Evolutionary conservation across 2,113 vertebrate species (phyloP), one percentile per base, ranked within the genome.

Genomic region (Saimiri boliviensis): DNA sequence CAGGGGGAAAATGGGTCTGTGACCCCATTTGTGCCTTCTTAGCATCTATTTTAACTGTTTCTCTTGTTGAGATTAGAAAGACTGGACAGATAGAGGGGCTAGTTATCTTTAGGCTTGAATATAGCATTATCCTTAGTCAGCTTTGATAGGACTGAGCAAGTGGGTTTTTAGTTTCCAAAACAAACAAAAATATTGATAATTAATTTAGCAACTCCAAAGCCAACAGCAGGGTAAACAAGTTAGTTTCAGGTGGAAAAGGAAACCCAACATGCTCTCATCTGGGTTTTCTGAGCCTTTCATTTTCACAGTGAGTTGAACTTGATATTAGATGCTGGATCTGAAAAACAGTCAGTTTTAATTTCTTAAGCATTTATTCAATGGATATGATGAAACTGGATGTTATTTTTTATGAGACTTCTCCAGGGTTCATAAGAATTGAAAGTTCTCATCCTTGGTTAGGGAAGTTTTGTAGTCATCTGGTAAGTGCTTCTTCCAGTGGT

Each of bases 291-390:
- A 77, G 14, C 45, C 76, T 95, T 96, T 97, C 16, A 87, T 92
- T 97, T 97, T 92, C 81, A 87, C 35, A 71, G 42, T 54, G 25
- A 88, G 94, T 97, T 92, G 47, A 90, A 87, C 58, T 86, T 93
- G 71, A 68, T 93, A 47, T 45, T 81, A 70, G 58, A 79, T 85
- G 27, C 40, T 77, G 71, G n/a, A 60, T 85, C 91, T 73, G 54
- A 96, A 94, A 95, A 45, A 77, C n/a, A 87, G 83, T 87, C 52
- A n/a, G 5, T 93, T 95, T 81, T 94, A 70, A 97, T 97, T 93
- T 90, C 47, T 82, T 94, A 14, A 70, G 27, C 92, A 11, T 73
- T 40, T 71, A 14, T 71, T 93, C 37, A 76, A 27, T 82, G 81
- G 45, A 76, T 14, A 2, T 52, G 54, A 25, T 85, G 16, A 94